phyloP scores from a whole-genome alignment of 2,797 vertebrate genomes.

The Heteromormyrus szaboi region DNA sequence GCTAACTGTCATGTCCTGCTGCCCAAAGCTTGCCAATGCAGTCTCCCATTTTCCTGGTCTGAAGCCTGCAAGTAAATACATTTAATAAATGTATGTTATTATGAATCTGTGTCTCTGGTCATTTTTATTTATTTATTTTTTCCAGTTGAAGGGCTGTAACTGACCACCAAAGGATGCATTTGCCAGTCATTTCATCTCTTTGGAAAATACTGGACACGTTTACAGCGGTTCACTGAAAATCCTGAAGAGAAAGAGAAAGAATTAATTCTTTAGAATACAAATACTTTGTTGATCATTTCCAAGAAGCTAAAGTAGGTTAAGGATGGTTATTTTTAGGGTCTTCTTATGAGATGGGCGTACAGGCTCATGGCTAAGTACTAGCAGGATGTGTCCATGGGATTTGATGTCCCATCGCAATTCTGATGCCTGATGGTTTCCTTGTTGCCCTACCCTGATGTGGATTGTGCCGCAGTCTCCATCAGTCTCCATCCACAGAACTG shows the following conservation, averaged over 20 bases:
- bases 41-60: background rate
- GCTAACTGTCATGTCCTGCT: background rate
- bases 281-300: background rate
- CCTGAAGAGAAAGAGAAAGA: background rate
- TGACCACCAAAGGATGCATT: background rate
- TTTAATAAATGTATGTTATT: background rate
- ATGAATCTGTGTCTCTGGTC: background rate
- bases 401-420: background rate
- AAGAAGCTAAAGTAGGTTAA: background rate
- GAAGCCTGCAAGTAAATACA: background rate
- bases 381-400: background rate
- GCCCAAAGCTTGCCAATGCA: background rate
- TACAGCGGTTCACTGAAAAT: background rate
- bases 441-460: background rate
- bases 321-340: background rate
- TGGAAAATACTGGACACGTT: background rate
- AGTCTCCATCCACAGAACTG: background rate
- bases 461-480: background rate
- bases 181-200: background rate
- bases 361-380: background rate
- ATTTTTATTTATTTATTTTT: background rate
- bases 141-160: background rate
- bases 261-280: background rate
- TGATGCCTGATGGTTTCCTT: background rate
- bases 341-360: background rate